Conservation (phyloP, 2,113 vertebrate species). For the Malurus melanocephalus region DNA sequence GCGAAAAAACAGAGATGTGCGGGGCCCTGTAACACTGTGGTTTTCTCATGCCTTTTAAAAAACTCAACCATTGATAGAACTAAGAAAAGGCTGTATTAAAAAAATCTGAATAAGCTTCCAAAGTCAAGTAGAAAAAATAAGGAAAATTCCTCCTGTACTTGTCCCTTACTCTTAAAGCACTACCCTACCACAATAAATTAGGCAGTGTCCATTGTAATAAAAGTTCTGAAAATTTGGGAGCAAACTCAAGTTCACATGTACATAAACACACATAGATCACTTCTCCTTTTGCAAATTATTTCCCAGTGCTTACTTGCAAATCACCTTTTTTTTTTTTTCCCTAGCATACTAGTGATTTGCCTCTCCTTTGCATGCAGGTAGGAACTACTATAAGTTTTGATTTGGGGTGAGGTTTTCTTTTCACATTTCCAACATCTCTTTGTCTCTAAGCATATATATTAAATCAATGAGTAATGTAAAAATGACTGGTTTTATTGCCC, state of each 20-base stretch:
- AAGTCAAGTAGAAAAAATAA: background rate
- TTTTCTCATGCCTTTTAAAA: background rate
- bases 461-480: background rate
- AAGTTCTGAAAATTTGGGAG: background rate
- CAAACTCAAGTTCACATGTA: background rate
- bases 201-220: background rate
- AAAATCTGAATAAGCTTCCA: background rate
- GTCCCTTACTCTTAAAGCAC: background rate
- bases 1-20: conserved; percentile 6
- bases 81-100: background rate
- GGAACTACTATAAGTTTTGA: background rate
- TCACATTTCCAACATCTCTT: background rate
- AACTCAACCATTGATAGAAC: background rate
- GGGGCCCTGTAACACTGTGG: background rate
- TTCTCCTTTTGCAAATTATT: background rate
- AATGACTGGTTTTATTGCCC: background rate
- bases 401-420: background rate
- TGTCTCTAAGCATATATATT: background rate
- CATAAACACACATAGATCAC: background rate
- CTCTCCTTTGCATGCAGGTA: background rate
- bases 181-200: background rate
- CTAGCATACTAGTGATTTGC: background rate
- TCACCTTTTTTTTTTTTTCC: background rate
- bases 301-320: background rate
- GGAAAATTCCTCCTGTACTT: background rate